Percentiles rank a stretch among this genome's conserved stretches.
phyloP scores from a whole-genome alignment of 2,888 invertebrate genomes.

The Pandemis cinnamomeana region DNA sequence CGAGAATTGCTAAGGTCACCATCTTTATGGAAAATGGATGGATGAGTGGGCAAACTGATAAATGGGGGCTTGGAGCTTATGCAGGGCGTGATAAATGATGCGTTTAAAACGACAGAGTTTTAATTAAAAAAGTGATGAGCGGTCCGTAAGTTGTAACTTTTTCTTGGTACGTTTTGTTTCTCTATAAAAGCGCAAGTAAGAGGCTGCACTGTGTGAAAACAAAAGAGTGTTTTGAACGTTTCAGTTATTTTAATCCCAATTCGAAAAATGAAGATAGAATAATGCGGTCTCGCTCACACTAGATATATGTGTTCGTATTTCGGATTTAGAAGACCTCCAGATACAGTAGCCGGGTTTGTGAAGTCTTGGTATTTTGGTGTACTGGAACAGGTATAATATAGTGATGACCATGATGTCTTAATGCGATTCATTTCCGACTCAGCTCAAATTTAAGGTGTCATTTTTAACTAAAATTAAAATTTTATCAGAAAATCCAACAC shows the following conservation, averaged over 20 bases:
- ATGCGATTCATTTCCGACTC: no score
- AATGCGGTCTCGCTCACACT: not conserved
- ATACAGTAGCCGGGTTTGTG: no score
- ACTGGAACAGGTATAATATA: no score
- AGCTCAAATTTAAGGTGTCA: no score
- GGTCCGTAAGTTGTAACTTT: not conserved
- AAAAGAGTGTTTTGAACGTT: no score
- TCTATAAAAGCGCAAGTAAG: not conserved
- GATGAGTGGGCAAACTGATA: constrained; percentile 19
- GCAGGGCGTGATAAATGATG: constrained; percentile 14
- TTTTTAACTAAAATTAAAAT: no score
- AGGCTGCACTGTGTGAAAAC: not conserved
- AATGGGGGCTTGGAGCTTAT: constrained; percentile 3
- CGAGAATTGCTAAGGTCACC: constrained; percentile 61
- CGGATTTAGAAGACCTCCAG: no score
- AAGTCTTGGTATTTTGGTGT: no score
- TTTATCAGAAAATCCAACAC: no score
- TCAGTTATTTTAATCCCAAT: no score
- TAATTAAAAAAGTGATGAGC: constrained; percentile 5
- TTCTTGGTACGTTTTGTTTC: not conserved
- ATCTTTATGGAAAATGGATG: constrained; percentile 61
- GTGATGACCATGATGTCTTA: no score
- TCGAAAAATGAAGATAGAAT: not conserved
- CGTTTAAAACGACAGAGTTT: not conserved
- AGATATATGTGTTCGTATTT: no score